Base-by-base conservation (phyloP, 2,888 invertebrate species). In the Petrolisthes cinctipes region DNA sequence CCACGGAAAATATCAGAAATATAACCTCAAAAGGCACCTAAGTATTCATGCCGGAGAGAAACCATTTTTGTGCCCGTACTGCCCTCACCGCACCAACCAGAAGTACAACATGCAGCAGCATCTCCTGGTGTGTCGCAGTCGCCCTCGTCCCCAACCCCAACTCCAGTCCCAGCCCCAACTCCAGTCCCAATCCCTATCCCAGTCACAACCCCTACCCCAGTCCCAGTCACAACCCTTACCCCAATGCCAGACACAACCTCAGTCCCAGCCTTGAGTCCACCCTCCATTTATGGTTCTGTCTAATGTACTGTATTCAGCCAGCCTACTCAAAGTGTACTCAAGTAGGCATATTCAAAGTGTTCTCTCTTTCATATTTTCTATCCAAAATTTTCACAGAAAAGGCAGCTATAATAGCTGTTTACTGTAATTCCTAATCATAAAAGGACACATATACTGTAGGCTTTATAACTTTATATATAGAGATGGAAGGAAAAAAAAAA, bases 21-120 rank as follows among this genome's bases (percentile, higher is more conserved):
- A 90, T 83, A 90, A 90, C 83, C 86, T 90, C 7, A 90, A 89
- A 81, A 87, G 89, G 37, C 90, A 90, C 76, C 51, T 89, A 37
- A 85, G 85, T 54, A 90, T 89, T 61, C 90, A 90, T 78, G 84
- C 83, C 14, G 89, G 89, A 4, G 61, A 85, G 78, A 89, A 89
- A 79, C 89, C 90, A 9, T 90, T 90, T 61, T 68, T 85, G 11
- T 90, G 90, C 73, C 86, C 87, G 9, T 85, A 78, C 76, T 90
- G 90, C 80, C 79, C 71, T 5, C 85, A 89, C n/a, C 85, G 89
- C 17, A 89, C 86, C 83, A 90, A 90, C 82, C 90, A 90, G 82
- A 90, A 90, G 82, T 89, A 86, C 75, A 87, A 86, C 57, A 89
- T 90, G 89, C 89, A 89, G 76, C 82, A 89, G 56, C 90, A 90